A percentile compares a stretch with the other conserved stretches of the same genome.
Evolutionary conservation across 2,797 vertebrate species (phyloP).

Genomic region (Menidia menidia): DNA sequence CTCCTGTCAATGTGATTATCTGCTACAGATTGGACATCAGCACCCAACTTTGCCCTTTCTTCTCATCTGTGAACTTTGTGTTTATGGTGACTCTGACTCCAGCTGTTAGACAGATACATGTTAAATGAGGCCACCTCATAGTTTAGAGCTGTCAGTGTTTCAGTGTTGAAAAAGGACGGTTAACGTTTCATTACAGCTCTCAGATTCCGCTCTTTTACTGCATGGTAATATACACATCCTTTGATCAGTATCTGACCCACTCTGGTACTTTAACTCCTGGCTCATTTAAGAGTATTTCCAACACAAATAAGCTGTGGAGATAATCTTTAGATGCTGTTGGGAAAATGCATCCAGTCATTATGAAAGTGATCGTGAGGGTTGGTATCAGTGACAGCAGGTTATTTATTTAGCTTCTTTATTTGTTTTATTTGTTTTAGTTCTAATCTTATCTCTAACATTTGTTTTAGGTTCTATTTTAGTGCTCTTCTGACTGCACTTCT

Average conservation of each 20-base stretch:
- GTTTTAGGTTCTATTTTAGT: background rate
- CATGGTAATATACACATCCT: conserved; percentile 2
- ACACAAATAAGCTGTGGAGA: background rate
- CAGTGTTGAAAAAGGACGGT: background rate
- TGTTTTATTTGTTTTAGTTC: background rate
- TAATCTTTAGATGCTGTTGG: conserved; percentile 13
- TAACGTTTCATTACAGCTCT: conserved; percentile 32
- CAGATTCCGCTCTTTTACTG: conserved; percentile 18
- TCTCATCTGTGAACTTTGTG: background rate
- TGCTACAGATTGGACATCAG: background rate
- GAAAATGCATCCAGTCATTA: background rate
- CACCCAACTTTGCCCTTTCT: background rate
- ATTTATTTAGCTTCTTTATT: conserved; percentile 1
- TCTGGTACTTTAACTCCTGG: conserved; percentile 2
- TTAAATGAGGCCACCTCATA: background rate
- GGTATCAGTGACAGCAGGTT: background rate
- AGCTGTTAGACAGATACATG: too few relatives aligned
- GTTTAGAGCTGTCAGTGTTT: background rate
- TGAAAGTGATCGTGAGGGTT: background rate
- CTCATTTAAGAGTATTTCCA: conserved; percentile 7
- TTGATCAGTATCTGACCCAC: conserved; percentile 2
- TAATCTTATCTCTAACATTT: background rate
- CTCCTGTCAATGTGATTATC: background rate
- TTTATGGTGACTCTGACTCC: too few relatives aligned
- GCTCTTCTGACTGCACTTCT: background rate